These are phyloP conservation scores for Micrasema minimum DNA, from an alignment of 1,140 invertebrate species.

Conservation along the genomic window DNA sequence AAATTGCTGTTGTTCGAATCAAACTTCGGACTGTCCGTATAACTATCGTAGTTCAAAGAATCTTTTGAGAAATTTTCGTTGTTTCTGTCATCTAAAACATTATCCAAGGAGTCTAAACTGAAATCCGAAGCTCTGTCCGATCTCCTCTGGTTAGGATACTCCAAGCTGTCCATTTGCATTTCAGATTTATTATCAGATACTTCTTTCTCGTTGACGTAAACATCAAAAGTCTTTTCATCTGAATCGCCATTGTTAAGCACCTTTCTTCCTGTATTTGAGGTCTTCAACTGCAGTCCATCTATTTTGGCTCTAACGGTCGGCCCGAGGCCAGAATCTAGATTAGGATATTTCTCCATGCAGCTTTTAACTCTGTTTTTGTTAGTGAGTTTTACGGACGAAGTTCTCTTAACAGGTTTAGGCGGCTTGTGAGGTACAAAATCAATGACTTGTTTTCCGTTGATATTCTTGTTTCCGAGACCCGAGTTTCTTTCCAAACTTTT, in stretches of 20 bases:
- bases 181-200: slow-evolving; percentile 69
- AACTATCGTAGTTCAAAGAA: slow-evolving; percentile 56
- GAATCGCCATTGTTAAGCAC: slow-evolving; percentile 52
- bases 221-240: slow-evolving; percentile 68
- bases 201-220: slow-evolving; percentile 70
- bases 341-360: slow-evolving; percentile 46
- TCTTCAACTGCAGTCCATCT: slow-evolving; percentile 64
- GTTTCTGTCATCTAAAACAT: slow-evolving; percentile 59
- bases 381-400: slow-evolving; percentile 65
- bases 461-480: slow-evolving; percentile 62
- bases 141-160: slow-evolving; percentile 66
- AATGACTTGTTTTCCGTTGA: slow-evolving; percentile 66
- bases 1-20: slow-evolving; percentile 49
- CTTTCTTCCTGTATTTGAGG: slow-evolving; percentile 51
- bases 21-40: slow-evolving; percentile 47
- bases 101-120: slow-evolving; percentile 65
- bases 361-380: slow-evolving; percentile 60
- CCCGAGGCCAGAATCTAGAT: slow-evolving; percentile 56
- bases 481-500: slow-evolving; percentile 69
- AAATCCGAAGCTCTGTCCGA: slow-evolving; percentile 62
- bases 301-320: slow-evolving; percentile 66
- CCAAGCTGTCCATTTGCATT: slow-evolving; percentile 69
- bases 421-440: slow-evolving; percentile 71
- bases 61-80: slow-evolving; percentile 63
- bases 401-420: slow-evolving; percentile 66